These are phyloP conservation scores for Archilochus colubris DNA, from an alignment of 2,113 vertebrate species.

Conservation along the genomic window DNA sequence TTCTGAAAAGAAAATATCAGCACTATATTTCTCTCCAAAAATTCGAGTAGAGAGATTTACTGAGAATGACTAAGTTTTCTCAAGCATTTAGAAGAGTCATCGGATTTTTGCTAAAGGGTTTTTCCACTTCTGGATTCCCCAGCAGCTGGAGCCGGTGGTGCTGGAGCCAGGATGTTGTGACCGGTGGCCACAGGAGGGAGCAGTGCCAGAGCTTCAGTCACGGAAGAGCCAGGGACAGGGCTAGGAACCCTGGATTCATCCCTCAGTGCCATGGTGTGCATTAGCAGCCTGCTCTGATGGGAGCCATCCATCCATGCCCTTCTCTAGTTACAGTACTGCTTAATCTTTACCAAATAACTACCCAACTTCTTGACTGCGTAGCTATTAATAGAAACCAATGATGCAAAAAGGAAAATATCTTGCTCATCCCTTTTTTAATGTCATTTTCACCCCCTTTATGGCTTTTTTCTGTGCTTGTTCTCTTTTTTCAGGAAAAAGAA, in stretches of 20 bases:
- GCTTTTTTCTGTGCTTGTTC: background rate
- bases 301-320: fast-evolving
- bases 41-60: background rate
- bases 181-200: conserved; percentile 8
- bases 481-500: background rate
- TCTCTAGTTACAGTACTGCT: background rate
- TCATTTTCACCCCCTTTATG: background rate
- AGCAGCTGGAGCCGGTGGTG: background rate
- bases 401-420: background rate
- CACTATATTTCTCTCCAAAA: background rate
- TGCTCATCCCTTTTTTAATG: background rate
- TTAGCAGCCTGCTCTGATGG: background rate
- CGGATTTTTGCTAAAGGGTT: background rate
- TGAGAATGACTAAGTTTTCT: background rate
- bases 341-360: background rate
- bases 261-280: fast-evolving
- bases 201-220: background rate
- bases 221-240: background rate
- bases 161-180: background rate
- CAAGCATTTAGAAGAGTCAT: background rate
- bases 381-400: background rate
- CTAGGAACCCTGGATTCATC: background rate
- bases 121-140: background rate
- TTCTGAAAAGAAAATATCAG: background rate
- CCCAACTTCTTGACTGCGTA: background rate